Evolutionary conservation across 2,797 vertebrate genomes (phyloP).

Genomic region (Nyctalus aviator): DNA sequence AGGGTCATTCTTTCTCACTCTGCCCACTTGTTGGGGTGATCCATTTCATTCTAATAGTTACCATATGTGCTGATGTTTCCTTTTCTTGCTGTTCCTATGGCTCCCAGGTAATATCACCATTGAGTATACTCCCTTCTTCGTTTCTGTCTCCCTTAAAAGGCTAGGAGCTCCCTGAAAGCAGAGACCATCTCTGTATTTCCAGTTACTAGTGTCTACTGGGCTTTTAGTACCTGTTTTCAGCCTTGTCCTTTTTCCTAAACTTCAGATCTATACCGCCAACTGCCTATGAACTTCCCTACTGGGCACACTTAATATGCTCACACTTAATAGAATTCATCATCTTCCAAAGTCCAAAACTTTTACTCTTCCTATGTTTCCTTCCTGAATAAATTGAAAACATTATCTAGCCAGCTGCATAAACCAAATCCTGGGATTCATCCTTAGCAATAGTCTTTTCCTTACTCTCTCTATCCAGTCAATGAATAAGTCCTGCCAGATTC

Average conservation of each 20-base stretch:
- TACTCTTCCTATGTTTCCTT: background rate
- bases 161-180: background rate
- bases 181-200: background rate
- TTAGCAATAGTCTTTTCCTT: background rate
- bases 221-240: background rate
- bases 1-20: background rate
- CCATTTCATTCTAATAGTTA: background rate
- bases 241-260: background rate
- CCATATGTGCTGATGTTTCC: background rate
- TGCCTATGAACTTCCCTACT: background rate
- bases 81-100: background rate
- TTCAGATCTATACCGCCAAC: background rate
- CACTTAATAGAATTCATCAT: slow-evolving; percentile 10
- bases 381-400: slow-evolving; percentile 14
- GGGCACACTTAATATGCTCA: background rate
- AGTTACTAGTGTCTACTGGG: background rate
- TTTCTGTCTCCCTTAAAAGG: background rate
- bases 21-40: background rate
- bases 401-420: background rate
- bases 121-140: background rate
- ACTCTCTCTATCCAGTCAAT: background rate
- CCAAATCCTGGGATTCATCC: background rate
- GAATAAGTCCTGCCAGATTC: background rate
- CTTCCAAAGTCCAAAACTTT: slow-evolving; percentile 11
- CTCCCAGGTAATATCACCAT: background rate